A percentile compares a stretch with the other conserved stretches of the same genome.
phyloP scores from a whole-genome alignment of 2,113 vertebrate species.

The Telmatochromis brachygnathus region DNA sequence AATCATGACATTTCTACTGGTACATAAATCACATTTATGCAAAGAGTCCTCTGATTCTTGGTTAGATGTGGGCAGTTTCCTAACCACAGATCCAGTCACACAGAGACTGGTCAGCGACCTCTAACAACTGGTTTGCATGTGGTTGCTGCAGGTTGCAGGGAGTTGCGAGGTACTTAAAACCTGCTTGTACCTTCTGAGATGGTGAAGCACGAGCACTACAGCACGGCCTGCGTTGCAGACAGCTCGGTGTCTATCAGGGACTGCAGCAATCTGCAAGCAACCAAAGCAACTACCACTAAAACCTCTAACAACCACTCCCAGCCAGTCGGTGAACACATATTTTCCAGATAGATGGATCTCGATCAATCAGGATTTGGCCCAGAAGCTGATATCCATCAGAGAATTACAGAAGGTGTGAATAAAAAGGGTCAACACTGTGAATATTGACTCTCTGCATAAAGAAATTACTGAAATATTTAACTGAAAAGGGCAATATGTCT shows the following conservation, averaged over 20 bases:
- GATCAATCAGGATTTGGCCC: background rate
- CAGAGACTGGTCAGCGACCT: background rate
- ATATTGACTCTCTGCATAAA: background rate
- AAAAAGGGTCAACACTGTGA: background rate
- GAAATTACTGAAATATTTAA: background rate
- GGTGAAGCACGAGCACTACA: rapidly evolving
- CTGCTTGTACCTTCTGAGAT: background rate
- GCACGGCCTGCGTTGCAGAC: background rate
- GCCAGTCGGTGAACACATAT: rapidly evolving
- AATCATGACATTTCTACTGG: background rate
- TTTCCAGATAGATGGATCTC: background rate
- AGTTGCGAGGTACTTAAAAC: background rate
- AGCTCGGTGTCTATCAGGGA: rapidly evolving
- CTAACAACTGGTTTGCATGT: background rate
- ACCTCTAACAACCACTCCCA: background rate
- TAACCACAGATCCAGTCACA: background rate
- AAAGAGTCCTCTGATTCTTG: background rate
- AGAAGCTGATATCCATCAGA: background rate
- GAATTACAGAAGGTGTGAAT: background rate
- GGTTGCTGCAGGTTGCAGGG: background rate
- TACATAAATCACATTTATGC: background rate
- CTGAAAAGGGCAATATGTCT: background rate
- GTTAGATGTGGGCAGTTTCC: background rate
- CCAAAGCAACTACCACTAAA: background rate
- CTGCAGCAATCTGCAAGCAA: background rate